phyloP scores from a whole-genome alignment of 1,140 invertebrate genomes.

The Dinoponera quadriceps region DNA sequence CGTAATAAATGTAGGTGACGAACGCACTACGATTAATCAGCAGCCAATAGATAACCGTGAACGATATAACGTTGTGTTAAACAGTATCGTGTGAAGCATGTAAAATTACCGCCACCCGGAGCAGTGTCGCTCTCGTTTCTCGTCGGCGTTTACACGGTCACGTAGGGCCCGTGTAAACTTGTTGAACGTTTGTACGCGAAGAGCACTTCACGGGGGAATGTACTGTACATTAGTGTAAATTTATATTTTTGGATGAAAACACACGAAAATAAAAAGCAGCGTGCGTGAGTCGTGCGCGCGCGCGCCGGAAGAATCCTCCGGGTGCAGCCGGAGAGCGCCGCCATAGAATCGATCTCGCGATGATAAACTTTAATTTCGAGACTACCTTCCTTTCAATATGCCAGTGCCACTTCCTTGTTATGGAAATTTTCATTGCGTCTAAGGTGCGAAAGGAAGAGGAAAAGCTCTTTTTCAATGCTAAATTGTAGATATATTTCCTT shows the following conservation, averaged over 20 bases:
- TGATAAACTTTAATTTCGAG: constrained; percentile 48
- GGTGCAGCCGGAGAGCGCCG: constrained; percentile 1
- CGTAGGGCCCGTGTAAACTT: constrained; percentile 59
- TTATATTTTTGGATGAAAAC: constrained; percentile 83
- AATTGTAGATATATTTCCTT: not conserved
- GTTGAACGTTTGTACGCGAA: constrained; percentile 64
- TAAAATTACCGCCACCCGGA: constrained; percentile 45
- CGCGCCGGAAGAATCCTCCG: constrained; percentile 22
- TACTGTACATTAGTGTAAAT: constrained; percentile 81
- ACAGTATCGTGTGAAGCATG: constrained; percentile 58
- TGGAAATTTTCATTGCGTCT: not conserved
- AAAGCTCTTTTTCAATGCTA: not conserved
- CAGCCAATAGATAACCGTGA: constrained; percentile 66
- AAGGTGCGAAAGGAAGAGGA: not conserved
- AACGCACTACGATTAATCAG: constrained; percentile 56
- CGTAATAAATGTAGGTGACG: constrained; percentile 76
- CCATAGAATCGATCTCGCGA: constrained; percentile 39
- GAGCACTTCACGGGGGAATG: constrained; percentile 66
- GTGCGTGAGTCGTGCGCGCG: not conserved
- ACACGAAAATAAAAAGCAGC: constrained; percentile 69
- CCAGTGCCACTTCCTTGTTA: constrained; percentile 66
- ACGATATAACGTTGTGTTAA: constrained; percentile 30
- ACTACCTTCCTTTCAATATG: constrained; percentile 57
- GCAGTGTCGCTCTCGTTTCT: constrained; percentile 15
- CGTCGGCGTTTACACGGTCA: constrained; percentile 56